Conservation (phyloP, 2,113 vertebrate genomes). For the Sminthopsis crassicaudata region DNA sequence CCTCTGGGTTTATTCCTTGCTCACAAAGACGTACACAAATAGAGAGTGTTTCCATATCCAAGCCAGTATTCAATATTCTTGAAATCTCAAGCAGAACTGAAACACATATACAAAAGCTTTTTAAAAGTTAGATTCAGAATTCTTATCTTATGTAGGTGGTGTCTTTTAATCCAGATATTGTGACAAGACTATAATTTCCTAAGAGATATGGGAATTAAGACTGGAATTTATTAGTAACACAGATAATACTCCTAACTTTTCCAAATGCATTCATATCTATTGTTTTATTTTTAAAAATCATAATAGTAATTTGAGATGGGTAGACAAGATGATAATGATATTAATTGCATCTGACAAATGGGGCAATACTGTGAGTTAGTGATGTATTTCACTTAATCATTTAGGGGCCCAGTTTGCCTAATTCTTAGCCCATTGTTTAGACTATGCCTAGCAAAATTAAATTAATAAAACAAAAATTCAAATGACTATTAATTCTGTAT, state of each 20-base stretch:
- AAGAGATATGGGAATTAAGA: slow-evolving; percentile 14
- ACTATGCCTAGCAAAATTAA: too few relatives aligned
- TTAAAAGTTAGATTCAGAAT: neutral
- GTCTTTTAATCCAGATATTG: slow-evolving; percentile 8
- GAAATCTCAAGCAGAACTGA: slow-evolving; percentile 97
- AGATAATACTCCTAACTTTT: neutral
- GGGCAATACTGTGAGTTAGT: neutral
- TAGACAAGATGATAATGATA: neutral
- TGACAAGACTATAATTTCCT: neutral
- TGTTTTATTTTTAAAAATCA: neutral
- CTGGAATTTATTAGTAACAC: neutral
- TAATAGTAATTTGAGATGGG: neutral
- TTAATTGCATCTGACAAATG: neutral
- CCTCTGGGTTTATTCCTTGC: slow-evolving; percentile 98
- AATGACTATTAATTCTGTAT: too few relatives aligned
- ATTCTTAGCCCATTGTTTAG: neutral
- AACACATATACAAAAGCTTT: slow-evolving; percentile 56
- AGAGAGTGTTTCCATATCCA: slow-evolving; percentile 97
- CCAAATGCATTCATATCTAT: neutral
- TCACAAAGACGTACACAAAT: slow-evolving; percentile 98
- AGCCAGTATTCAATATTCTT: slow-evolving; percentile 95
- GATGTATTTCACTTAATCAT: neutral
- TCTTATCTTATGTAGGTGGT: neutral
- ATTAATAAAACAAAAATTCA: too few relatives aligned
- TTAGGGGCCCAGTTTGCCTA: neutral